Evolutionary conservation across 2,888 invertebrate species (phyloP).

Genomic region (Melikaiella ostensackeni): DNA sequence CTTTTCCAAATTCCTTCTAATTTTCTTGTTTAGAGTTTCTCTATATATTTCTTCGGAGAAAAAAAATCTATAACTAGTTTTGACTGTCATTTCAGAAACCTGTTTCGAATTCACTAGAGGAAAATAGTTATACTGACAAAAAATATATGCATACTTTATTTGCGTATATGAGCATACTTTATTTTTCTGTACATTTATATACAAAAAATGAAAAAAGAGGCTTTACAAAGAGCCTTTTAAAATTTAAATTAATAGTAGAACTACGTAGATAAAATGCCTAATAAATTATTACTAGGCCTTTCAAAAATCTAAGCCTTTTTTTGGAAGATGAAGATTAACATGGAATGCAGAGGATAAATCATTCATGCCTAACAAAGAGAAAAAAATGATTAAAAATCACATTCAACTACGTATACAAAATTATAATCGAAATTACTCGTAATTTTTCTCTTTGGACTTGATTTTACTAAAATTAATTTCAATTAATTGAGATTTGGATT

Average conservation of each 20-base stretch:
- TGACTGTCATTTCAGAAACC: constrained; percentile 25
- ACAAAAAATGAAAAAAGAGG: constrained; percentile 26
- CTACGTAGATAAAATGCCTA: constrained; percentile 12
- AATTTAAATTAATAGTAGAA: constrained; percentile 1
- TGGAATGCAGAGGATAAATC: constrained; percentile 33
- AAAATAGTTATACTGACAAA: neutral
- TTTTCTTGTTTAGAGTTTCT: constrained; percentile 57
- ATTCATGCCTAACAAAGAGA: neutral
- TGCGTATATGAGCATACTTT: constrained; percentile 14
- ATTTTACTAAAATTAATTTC: neutral
- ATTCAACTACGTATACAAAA: neutral
- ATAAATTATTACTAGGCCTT: neutral
- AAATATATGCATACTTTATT: neutral
- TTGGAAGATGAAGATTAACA: constrained; percentile 19
- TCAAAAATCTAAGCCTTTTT: neutral
- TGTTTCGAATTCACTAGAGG: neutral
- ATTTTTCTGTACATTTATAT: constrained; percentile 21
- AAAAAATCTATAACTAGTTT: neutral
- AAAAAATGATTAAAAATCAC: neutral
- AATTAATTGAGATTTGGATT: neutral
- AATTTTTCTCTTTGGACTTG: neutral
- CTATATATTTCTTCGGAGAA: neutral
- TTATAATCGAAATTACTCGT: neutral
- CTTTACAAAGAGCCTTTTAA: constrained; percentile 17
- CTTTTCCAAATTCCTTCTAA: constrained; percentile 67